Base-by-base conservation (phyloP, 2,888 invertebrate genomes). In the Hypomecis punctinalis region DNA sequence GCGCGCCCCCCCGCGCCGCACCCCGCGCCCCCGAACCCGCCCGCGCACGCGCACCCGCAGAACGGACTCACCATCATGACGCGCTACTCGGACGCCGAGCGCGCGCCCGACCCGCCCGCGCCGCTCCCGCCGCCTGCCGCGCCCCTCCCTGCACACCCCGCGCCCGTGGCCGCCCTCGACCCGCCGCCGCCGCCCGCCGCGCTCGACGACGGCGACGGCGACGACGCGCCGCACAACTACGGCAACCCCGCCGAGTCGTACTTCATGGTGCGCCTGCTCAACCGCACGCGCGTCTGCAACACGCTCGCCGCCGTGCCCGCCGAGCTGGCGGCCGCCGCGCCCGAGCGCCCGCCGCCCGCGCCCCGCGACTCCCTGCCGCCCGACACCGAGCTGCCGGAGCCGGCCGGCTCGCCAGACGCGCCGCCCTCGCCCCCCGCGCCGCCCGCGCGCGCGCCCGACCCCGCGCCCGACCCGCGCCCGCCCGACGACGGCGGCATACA, bases 401-500 rank as follows among this genome's bases (percentile, higher is more conserved):
- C 66, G 69, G 64, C 62, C 23, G 48, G 33, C 52, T 66, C 61
- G 78, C 80, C 33, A 74, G 74, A 73, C 4, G 69, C 73, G 9
- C 56, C 61, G 6, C 45, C 23, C 23, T 23, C 71, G 46, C 58
- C 70, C 39, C 75, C 73, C 53, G 60, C 60, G 67, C 64, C 62
- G 57, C 60, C 61, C 59, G 63, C 56, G 54, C 60, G 9, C 40
- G 40, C 62, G 47, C 55, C 63, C 49, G 65, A 63, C 48, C 66
- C 65, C 52, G 71, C 54, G 11, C 71, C 67, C 56, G 74, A 69
- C 0, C 68, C 13, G 64, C 71, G 42, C 57, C 66, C 37, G 46
- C 65, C 61, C 45, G 84, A 85, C 62, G 87, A 88, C 67, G 93
- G 91, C 69, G 86, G 91, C 42, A 95, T 95, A 48, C 95, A 95